Base-by-base conservation (phyloP, 2,888 invertebrate genomes). In the Archips crataeganus region DNA sequence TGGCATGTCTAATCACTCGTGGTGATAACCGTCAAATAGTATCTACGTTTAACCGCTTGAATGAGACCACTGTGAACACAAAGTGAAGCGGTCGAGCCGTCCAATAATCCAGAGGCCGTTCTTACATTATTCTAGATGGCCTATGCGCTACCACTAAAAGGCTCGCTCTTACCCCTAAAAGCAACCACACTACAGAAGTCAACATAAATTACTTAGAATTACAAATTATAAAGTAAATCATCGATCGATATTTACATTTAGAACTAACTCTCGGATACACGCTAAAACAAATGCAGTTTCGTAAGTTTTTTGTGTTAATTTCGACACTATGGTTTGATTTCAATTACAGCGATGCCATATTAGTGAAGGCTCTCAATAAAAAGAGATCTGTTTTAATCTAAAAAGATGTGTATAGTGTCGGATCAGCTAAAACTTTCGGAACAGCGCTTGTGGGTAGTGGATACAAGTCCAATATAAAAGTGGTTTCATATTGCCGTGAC, bases 131-230 rank as follows among this genome's bases (percentile, higher is more conserved):
- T 57, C 67, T 69, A 69, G 62, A 67, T 71, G 73, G 73, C 77
- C 75, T 77, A 77, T 59, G 65, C 45, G 42, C 76, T 78, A 76
- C 75, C 68, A 32, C 74, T 82, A 82, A 80, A 81, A 82, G 82
- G 84, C 84, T 84, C 81, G 79, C 83, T 84, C 83, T 85, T 87
- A 84, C 75, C 80, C 78, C 80, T 81, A 84, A 63, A 83, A 83
- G 79, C 83, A 83, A 81, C 79, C 85, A 86, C 83, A 81, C 82
- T 79, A 81, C 82, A 82, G 81, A 77, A 77, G 83, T 81, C 79
- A 88, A 88, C 87, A 90, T 92, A 92, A 92, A 88, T 92, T 89
- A 92, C 85, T 87, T 83, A 89, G 85, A 82, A 45, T 69, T 73
- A 73, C 36, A 67, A 78, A 81, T 84, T 84, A 73, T 57, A 67